Conservation (phyloP, 2,113 vertebrate species). For the Actenoides lindsayi region DNA sequence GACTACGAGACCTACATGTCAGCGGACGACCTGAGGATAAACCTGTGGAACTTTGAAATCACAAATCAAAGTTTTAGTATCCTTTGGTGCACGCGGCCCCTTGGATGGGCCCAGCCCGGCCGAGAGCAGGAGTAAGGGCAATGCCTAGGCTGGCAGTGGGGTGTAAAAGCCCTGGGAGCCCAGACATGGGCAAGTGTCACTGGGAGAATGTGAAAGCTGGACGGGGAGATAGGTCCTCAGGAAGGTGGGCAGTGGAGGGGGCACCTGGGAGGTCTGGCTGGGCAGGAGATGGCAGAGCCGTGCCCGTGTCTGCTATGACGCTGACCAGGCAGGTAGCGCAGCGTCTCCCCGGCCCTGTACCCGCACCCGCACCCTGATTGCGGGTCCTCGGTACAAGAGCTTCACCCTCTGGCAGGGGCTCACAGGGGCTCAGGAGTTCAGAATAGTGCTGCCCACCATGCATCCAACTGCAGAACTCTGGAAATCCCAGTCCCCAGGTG, state of each 20-base stretch:
- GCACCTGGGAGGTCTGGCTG: neutral
- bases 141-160: neutral
- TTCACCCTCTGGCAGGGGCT: neutral
- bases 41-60: constrained; percentile 97
- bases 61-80: constrained; percentile 98
- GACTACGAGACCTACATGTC: constrained; percentile 98
- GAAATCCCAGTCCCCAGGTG: rapidly evolving
- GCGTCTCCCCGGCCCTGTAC: rapidly evolving
- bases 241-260: rapidly evolving
- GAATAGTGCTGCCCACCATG: rapidly evolving
- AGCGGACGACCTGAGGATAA: constrained; percentile 93
- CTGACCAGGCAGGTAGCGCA: rapidly evolving
- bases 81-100: constrained; percentile 67
- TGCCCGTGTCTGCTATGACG: rapidly evolving
- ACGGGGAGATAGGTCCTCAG: neutral
- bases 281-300: rapidly evolving
- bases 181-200: rapidly evolving
- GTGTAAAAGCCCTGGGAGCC: neutral
- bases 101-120: rapidly evolving
- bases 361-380: rapidly evolving
- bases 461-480: rapidly evolving
- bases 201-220: neutral
- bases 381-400: rapidly evolving
- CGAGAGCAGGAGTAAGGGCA: neutral
- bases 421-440: neutral